Evolutionary conservation across 1,140 invertebrate species (phyloP).

Genomic region (Arion vulgaris): DNA sequence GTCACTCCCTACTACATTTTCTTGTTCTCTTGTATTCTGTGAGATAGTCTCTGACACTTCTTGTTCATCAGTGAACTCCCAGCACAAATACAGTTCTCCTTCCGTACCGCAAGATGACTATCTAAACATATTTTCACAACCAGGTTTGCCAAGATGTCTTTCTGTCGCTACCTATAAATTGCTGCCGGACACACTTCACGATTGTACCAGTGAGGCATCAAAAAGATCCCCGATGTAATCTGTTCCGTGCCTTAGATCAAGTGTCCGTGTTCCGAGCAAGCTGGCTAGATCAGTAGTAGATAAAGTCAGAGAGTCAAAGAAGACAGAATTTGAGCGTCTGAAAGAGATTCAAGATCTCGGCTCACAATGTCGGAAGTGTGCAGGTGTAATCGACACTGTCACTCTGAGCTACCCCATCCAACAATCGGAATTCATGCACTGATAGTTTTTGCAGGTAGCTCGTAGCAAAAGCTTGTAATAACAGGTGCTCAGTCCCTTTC

Average conservation of each 20-base stretch:
- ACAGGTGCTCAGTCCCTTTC: too few relatives aligned
- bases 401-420: too few relatives aligned
- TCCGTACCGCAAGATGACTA: background rate
- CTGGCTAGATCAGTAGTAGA: background rate
- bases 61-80: background rate
- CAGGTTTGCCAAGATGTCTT: background rate
- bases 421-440: too few relatives aligned
- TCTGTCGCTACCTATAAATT: background rate
- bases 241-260: background rate
- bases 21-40: background rate
- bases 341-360: background rate
- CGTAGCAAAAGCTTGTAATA: too few relatives aligned
- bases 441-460: too few relatives aligned
- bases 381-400: background rate
- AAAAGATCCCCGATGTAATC: slow-evolving; percentile 4
- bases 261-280: background rate
- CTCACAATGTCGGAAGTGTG: background rate
- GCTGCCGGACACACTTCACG: background rate
- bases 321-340: background rate
- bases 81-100: background rate
- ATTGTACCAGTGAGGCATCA: background rate
- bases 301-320: background rate
- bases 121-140: slow-evolving; percentile 2
- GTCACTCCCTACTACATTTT: background rate
- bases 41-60: background rate